Evolutionary conservation across 1,140 invertebrate species (phyloP).

Genomic region (Euura saliciscinereae): DNA sequence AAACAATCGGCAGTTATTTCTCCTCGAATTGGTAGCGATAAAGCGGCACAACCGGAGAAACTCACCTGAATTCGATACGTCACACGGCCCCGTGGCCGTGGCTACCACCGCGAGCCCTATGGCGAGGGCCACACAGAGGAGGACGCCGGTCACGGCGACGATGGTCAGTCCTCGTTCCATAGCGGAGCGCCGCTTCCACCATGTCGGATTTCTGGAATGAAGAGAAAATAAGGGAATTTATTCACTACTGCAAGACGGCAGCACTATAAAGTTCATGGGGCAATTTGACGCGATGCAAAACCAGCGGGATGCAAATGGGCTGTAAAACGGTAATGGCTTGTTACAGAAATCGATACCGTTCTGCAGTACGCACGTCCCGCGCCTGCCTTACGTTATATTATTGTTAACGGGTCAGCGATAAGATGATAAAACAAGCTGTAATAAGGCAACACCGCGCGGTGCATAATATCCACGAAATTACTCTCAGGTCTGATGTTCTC

Average conservation of each 20-base stretch:
- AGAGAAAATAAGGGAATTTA: constrained; percentile 27
- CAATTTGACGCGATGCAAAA: too few species aligned
- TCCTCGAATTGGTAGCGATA: too few species aligned
- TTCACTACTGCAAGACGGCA: too few species aligned
- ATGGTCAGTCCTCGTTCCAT: constrained; percentile 79
- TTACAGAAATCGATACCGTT: neutral
- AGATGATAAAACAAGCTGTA: neutral
- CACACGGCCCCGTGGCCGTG: constrained; percentile 39
- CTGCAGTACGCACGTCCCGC: neutral
- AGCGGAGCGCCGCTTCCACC: constrained; percentile 82
- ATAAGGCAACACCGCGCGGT: neutral
- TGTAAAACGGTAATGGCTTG: neutral
- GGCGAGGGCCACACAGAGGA: constrained; percentile 70
- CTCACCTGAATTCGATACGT: constrained; percentile 27
- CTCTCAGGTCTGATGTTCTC: too few species aligned
- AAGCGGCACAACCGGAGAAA: neutral
- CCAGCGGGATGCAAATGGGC: neutral
- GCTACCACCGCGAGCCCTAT: constrained; percentile 68
- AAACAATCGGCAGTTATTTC: too few species aligned
- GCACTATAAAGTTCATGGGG: too few species aligned
- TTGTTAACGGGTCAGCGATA: neutral
- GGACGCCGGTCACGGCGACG: constrained; percentile 65
- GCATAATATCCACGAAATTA: too few species aligned
- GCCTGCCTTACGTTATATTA: neutral
- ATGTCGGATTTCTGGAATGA: constrained; percentile 79